Evolutionary conservation across 2,113 vertebrate genomes (phyloP), one percentile per base, ranked within the genome.

Genomic region (Alligator sinensis): DNA sequence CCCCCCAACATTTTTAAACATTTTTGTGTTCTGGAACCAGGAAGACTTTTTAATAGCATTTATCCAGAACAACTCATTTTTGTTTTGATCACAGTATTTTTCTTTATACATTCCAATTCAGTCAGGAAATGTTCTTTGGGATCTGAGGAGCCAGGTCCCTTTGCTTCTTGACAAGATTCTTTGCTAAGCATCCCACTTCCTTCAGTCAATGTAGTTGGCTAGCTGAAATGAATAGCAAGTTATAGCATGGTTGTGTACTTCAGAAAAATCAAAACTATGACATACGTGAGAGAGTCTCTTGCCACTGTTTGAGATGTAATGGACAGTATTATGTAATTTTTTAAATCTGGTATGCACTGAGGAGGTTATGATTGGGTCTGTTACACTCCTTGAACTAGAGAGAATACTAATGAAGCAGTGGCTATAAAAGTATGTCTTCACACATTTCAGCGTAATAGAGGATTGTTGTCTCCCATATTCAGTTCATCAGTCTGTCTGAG

Each of bases 11-110:
- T 96, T 76, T 19, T 11, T 94, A 77, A 90, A 34, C 11, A 6
- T 77, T 59, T 5, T 21, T 80, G 5, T 81, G 19, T 95, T 88
- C 95, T 87, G 72, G 66, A 94, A 57, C 13, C 82, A 86, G 18
- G n/a, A 21, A 30, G 24, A 80, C 38, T 76, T 88, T 9, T 87
- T 81, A 75, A 1, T 15, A 27, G 24, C 77, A 61, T 11, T 74
- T 5, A 5, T 47, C 6, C 1, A 83, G 61, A 13, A 62, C 55
- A 77, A 34, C 24, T 5, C n/a, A 4, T 4, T 86, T 86, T 78
- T 80, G 2, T 6, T 80, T 70, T 70, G 17, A 70, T 30, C 24
- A 10, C 1, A 38, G 24, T 74, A 28, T 78, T 15, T 38, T 38
- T 62, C 11, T 66, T 75, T 21, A 28, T 77, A n/a, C 7, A 80